These are phyloP conservation scores for Drosophila borborema DNA, from an alignment of 2,888 invertebrate species.

Conservation along the genomic window DNA sequence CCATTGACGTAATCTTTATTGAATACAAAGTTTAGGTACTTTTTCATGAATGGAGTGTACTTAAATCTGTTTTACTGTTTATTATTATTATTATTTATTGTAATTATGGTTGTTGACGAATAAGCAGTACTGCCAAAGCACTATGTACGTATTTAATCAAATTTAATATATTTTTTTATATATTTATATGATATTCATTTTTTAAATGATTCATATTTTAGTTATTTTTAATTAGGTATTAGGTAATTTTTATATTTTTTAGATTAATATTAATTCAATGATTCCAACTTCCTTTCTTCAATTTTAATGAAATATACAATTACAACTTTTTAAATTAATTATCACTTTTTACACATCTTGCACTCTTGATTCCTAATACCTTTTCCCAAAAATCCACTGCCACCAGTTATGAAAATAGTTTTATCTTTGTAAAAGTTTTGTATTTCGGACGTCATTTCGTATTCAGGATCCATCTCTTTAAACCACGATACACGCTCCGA, in stretches of 20 bases:
- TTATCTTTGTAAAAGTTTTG: constrained; percentile 88
- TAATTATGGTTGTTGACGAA: neutral
- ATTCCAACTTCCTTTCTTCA: too few relatives aligned
- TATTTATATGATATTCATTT: too few relatives aligned
- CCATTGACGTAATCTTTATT: neutral
- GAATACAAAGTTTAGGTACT: constrained; percentile 4
- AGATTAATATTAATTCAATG: too few relatives aligned
- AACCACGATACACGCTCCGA: constrained; percentile 5
- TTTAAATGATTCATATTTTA: too few relatives aligned
- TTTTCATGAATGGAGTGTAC: neutral
- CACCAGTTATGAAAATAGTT: constrained; percentile 88
- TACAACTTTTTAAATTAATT: neutral
- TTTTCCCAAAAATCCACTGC: constrained; percentile 86
- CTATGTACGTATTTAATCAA: too few relatives aligned
- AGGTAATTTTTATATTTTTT: too few relatives aligned
- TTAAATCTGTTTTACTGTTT: neutral
- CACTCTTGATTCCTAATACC: constrained; percentile 60
- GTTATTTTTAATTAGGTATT: too few relatives aligned
- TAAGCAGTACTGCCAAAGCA: neutral
- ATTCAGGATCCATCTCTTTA: neutral
- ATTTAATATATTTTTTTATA: too few relatives aligned
- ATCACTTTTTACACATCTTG: neutral
- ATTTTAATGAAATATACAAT: neutral
- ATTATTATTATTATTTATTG: neutral
- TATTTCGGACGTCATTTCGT: constrained; percentile 77